Conservation (phyloP, 1,140 invertebrate species). For the Neodiprion pinetum region DNA sequence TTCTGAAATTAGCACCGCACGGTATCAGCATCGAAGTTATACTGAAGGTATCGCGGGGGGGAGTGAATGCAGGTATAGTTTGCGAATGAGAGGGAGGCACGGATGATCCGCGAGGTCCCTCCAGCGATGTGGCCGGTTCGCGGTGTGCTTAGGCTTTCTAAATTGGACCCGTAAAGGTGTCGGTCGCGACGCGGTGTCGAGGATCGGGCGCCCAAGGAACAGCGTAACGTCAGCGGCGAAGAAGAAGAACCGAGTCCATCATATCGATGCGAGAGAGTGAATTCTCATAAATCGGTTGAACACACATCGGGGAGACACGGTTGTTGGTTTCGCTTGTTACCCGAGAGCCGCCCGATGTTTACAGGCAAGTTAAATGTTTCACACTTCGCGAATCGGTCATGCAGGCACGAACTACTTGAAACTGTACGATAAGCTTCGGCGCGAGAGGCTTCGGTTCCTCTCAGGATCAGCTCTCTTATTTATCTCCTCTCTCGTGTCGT, state of each 20-base stretch:
- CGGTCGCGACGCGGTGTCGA: background rate
- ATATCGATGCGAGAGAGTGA: too few species aligned
- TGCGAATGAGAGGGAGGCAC: too few species aligned
- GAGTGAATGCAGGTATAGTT: background rate
- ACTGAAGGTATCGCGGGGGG: background rate
- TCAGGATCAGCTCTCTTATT: background rate
- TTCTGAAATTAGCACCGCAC: background rate
- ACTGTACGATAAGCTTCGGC: background rate
- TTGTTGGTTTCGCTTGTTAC: background rate
- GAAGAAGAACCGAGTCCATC: too few species aligned
- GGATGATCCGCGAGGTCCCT: background rate
- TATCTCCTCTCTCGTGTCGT: background rate
- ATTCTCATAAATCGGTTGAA: background rate
- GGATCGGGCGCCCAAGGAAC: too few species aligned
- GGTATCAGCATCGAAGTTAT: background rate
- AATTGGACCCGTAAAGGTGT: constrained; percentile 1
- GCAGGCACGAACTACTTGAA: background rate
- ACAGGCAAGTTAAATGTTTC: background rate
- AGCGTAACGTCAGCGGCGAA: too few species aligned
- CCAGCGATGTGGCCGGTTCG: background rate
- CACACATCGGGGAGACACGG: background rate
- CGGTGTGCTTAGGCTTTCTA: background rate
- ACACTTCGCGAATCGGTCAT: background rate
- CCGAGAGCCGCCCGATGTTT: background rate
- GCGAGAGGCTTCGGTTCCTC: background rate